Base-by-base conservation (phyloP, 2,888 invertebrate genomes). In the Tryphoninae sp. region DNA sequence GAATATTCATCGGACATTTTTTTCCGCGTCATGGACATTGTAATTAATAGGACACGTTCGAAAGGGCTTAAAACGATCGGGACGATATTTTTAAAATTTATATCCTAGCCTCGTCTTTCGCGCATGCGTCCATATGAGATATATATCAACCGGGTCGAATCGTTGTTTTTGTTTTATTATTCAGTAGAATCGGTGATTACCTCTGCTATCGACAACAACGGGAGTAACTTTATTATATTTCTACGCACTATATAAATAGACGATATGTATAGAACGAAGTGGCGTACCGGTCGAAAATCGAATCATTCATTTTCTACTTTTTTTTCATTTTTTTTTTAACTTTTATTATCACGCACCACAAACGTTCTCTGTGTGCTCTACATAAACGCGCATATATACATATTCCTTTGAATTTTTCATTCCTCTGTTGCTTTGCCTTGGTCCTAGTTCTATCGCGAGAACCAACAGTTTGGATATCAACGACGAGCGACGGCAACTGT, bases 361-460 rank as follows among this genome's bases (percentile, higher is more conserved):
- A 73, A 67, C 72, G 78, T 64, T 71, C 64, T 59, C 42, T 64
- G 42, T 78, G 59, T 67, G 51, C 72, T 23, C 61, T 72, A 23
- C 49, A 53, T 26, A 62, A 72, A 42, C 65, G 33, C 19, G 42
- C 71, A 40, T 53, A 58, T 72, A 67, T 64, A 71, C 59, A 78
- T 78, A 78, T 78, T 78, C 78, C 61, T 78, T 73, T 72, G 72
- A 72, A 78, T 78, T 78, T 72, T 78, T 72, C 65, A 67, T 73
- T 40, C 26, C 71, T 23, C 19, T 42, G 13, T 22, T 42, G 16
- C 19, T 45, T n/a, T 61, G 16, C 11, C 40, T 3, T 0, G 33
- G 61, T 33, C 33, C 40, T 33, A n/a, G 65, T 59, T 26, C 61
- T 11, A 22, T 11, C 9, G 22, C 4, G 51, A 45, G 40, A 11